These are phyloP conservation scores for Psittacula derbiana DNA, from an alignment of 2,797 vertebrate species.

Conservation along the genomic window DNA sequence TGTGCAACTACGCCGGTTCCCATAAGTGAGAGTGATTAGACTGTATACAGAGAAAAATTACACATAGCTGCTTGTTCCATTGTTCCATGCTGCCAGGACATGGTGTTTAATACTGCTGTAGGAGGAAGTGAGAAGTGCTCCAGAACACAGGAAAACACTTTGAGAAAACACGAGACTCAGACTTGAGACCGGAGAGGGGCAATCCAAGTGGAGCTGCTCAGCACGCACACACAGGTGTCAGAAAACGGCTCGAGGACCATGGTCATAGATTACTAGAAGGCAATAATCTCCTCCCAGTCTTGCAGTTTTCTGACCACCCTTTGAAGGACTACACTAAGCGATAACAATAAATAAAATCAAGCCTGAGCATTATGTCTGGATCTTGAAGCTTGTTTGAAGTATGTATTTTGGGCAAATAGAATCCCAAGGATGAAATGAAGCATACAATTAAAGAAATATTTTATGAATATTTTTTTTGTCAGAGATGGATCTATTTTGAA, in stretches of 20 bases:
- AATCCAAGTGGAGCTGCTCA: background rate
- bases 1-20: background rate
- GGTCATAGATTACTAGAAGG: background rate
- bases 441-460: background rate
- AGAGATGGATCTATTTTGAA: background rate
- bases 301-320: background rate
- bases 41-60: background rate
- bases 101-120: background rate
- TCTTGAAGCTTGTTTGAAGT: background rate
- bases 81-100: background rate
- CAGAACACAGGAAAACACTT: background rate
- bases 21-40: background rate
- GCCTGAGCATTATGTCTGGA: background rate
- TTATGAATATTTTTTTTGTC: background rate
- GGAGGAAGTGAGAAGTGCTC: background rate
- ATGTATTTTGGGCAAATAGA: background rate
- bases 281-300: background rate
- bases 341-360: background rate
- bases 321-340: background rate
- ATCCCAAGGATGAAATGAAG: background rate
- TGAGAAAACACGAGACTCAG: background rate
- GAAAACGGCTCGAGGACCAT: background rate
- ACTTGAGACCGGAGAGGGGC: background rate
- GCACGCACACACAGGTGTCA: fast-evolving
- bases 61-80: background rate